Conservation (phyloP, 1,140 invertebrate genomes). For the Ditylenchus dipsaci region DNA sequence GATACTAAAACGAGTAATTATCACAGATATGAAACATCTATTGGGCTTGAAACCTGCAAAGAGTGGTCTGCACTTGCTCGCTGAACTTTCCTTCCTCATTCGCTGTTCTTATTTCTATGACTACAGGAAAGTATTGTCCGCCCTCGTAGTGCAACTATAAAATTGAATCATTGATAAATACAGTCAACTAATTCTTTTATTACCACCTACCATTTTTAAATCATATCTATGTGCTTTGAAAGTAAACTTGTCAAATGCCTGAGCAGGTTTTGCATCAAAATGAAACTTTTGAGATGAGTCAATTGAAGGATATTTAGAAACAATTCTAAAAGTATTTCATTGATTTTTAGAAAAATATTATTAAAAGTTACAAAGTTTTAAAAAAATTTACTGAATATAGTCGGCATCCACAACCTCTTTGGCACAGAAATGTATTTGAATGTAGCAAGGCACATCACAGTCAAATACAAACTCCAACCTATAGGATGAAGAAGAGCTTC, state of each 20-base stretch:
- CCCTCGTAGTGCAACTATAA: slow-evolving; percentile 52
- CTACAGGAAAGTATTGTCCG: slow-evolving; percentile 51
- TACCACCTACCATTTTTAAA: slow-evolving; percentile 22
- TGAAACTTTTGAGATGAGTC: slow-evolving; percentile 28
- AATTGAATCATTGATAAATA: slow-evolving; percentile 3
- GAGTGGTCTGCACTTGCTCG: slow-evolving; percentile 82
- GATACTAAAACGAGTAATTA: slow-evolving; percentile 58
- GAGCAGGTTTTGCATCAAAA: slow-evolving; percentile 36
- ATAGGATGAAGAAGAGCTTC: slow-evolving; percentile 30
- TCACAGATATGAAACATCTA: background rate
- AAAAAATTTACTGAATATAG: slow-evolving; percentile 26
- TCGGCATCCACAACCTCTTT: slow-evolving; percentile 36
- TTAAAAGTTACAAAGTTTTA: background rate
- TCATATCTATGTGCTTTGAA: slow-evolving; percentile 47
- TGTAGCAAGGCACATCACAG: slow-evolving; percentile 39
- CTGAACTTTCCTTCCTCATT: slow-evolving; percentile 11
- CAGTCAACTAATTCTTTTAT: background rate
- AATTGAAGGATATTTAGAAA: slow-evolving; percentile 21
- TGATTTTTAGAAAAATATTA: too few relatives aligned
- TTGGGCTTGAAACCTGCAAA: slow-evolving; percentile 63
- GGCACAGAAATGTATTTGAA: slow-evolving; percentile 49
- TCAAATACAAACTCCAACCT: slow-evolving; percentile 45
- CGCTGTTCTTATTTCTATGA: slow-evolving; percentile 47
- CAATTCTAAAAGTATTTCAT: slow-evolving; percentile 28
- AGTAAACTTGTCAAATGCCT: slow-evolving; percentile 36